Conservation (phyloP, 2,888 invertebrate species). For the Ypsolopha sequella region DNA sequence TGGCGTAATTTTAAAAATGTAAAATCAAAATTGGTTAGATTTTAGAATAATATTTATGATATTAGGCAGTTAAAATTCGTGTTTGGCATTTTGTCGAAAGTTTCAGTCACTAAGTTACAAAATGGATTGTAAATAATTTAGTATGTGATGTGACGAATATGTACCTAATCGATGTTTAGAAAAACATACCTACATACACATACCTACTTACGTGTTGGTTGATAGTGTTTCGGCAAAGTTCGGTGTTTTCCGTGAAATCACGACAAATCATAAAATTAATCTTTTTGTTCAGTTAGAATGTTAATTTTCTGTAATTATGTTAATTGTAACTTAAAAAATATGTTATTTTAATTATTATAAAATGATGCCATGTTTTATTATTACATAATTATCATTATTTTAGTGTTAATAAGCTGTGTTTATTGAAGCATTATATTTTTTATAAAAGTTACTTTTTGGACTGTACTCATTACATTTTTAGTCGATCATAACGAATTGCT, state of each 20-base stretch:
- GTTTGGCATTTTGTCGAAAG: conserved; percentile 32
- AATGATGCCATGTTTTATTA: conserved; percentile 64
- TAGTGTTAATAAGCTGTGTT: conserved; percentile 52
- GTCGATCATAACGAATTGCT: conserved; percentile 44
- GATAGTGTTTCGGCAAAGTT: neutral
- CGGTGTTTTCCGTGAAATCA: conserved; percentile 3
- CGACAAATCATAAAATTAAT: conserved; percentile 8
- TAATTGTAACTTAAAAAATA: conserved; percentile 11
- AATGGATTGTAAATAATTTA: conserved; percentile 37
- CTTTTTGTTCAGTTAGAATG: conserved; percentile 9
- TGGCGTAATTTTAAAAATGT: conserved; percentile 47
- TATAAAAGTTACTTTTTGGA: conserved; percentile 64
- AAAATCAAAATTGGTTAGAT: conserved; percentile 50
- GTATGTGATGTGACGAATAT: conserved; percentile 56
- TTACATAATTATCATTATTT: conserved; percentile 34
- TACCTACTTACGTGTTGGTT: neutral
- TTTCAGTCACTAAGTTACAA: conserved; percentile 8
- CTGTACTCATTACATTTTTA: conserved; percentile 41
- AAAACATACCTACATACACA: conserved; percentile 13
- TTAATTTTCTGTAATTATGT: conserved; percentile 13
- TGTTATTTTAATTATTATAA: conserved; percentile 21
- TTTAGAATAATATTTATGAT: conserved; percentile 38
- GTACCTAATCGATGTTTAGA: conserved; percentile 59
- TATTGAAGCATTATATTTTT: conserved; percentile 60
- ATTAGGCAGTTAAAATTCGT: conserved; percentile 55